phyloP scores from a whole-genome alignment of 1,140 invertebrate species.

The Sinella curviseta region DNA sequence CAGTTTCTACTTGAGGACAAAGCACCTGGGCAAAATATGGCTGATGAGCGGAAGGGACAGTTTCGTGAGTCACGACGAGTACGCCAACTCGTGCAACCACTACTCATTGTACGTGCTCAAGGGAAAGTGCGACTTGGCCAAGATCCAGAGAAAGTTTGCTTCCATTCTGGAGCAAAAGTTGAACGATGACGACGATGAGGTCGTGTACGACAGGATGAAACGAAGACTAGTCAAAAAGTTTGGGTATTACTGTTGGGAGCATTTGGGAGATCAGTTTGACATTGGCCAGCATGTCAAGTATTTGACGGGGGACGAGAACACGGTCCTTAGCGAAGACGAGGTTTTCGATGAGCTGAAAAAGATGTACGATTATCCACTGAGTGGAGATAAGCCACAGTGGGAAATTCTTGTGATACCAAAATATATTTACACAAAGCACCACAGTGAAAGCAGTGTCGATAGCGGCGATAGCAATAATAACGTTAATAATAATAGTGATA shows the following conservation, averaged over 20 bases:
- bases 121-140: slow-evolving; percentile 40
- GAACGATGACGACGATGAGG: not conserved
- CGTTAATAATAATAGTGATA: not conserved
- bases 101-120: slow-evolving; percentile 39
- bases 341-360: slow-evolving; percentile 40
- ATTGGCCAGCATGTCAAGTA: slow-evolving; percentile 33
- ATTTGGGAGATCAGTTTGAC: slow-evolving; percentile 29
- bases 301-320: not conserved
- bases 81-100: slow-evolving; percentile 32
- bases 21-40: slow-evolving; percentile 27
- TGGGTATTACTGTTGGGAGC: slow-evolving; percentile 44
- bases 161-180: slow-evolving; percentile 30
- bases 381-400: slow-evolving; percentile 40
- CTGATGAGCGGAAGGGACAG: slow-evolving; percentile 38
- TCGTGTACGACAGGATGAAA: slow-evolving; percentile 38
- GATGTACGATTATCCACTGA: slow-evolving; percentile 39
- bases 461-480: not conserved
- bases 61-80: slow-evolving; percentile 30
- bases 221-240: slow-evolving; percentile 28
- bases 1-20: slow-evolving; percentile 15
- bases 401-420: slow-evolving; percentile 47
- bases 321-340: slow-evolving; percentile 30
- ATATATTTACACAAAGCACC: slow-evolving; percentile 25
- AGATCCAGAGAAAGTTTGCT: slow-evolving; percentile 34
- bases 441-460: not conserved